A percentile compares a stretch with the other conserved stretches of the same genome.
Conservation (phyloP, 2,888 invertebrate genomes). For the Drosophila flavopinicola region DNA sequence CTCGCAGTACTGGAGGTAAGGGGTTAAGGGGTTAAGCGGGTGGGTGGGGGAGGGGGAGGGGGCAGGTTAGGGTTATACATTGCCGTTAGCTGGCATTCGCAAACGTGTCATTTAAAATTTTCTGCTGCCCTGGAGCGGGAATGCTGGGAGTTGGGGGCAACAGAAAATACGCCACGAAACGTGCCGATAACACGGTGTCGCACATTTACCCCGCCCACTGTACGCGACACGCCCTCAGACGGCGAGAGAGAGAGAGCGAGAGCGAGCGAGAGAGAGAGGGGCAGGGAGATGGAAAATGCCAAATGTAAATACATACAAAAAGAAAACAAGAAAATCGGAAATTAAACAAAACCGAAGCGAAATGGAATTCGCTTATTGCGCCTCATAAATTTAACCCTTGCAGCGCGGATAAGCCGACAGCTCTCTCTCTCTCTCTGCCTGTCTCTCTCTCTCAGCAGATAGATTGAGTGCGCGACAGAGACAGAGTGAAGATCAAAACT, state of each 20-base stretch:
- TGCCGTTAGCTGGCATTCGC: conserved; percentile 45
- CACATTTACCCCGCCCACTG: conserved; percentile 57
- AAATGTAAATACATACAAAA: conserved; percentile 63
- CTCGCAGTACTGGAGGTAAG: no score
- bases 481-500: conserved; percentile 14
- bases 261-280: conserved; percentile 15
- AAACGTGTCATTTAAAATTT: conserved; percentile 78
- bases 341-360: conserved; percentile 79
- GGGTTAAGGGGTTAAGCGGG: no score
- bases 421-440: conserved; percentile 3
- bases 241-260: conserved; percentile 4
- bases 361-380: conserved; percentile 82
- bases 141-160: conserved; percentile 12
- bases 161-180: conserved; percentile 67
- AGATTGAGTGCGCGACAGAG: conserved; percentile 5
- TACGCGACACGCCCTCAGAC: conserved; percentile 34
- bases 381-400: conserved; percentile 81
- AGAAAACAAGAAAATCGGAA: conserved; percentile 70
- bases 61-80: background rate
- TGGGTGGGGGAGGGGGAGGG: conserved; percentile 13
- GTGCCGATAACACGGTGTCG: conserved; percentile 82
- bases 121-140: conserved; percentile 51
- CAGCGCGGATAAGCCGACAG: conserved; percentile 45
- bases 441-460: conserved; percentile 17
- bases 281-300: conserved; percentile 14